Conservation (phyloP, 2,888 invertebrate species). For the Eilema griseolum region DNA sequence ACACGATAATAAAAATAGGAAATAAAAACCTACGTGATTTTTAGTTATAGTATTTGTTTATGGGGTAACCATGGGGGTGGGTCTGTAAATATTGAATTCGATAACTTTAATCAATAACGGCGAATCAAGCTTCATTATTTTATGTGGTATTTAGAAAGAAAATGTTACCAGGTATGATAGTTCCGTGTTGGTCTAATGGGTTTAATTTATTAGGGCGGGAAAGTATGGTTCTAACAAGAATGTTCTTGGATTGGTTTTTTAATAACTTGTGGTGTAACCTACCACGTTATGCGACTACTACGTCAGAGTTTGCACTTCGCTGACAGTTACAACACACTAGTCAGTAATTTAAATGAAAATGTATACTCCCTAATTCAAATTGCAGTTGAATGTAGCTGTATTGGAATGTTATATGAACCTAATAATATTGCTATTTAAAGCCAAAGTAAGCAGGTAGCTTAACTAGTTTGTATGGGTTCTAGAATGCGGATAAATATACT, state of each 20-base stretch:
- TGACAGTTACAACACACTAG: too few species aligned
- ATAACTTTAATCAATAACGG: constrained; percentile 21
- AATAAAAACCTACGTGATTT: constrained; percentile 48
- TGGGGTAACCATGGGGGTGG: constrained; percentile 25
- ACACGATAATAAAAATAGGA: constrained; percentile 52
- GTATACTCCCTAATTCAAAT: too few species aligned
- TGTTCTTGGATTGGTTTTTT: not conserved
- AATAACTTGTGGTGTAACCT: not conserved
- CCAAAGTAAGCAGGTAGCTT: too few species aligned
- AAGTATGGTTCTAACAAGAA: not conserved
- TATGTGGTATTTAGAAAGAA: constrained; percentile 8
- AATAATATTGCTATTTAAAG: too few species aligned
- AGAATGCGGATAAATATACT: too few species aligned
- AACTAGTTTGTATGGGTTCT: too few species aligned
- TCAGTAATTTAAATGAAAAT: too few species aligned
- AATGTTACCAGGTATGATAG: constrained; percentile 7
- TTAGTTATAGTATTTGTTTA: constrained; percentile 41
- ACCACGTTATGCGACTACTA: not conserved
- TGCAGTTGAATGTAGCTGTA: too few species aligned
- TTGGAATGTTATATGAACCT: too few species aligned
- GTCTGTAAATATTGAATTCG: constrained; percentile 51
- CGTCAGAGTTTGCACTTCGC: not conserved
- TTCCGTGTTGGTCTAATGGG: constrained; percentile 7
- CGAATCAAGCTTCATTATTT: constrained; percentile 35
- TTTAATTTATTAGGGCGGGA: constrained; percentile 9